These are phyloP conservation scores for Zeugodacus cucurbitae DNA, from an alignment of 1,140 invertebrate genomes.

Conservation along the genomic window DNA sequence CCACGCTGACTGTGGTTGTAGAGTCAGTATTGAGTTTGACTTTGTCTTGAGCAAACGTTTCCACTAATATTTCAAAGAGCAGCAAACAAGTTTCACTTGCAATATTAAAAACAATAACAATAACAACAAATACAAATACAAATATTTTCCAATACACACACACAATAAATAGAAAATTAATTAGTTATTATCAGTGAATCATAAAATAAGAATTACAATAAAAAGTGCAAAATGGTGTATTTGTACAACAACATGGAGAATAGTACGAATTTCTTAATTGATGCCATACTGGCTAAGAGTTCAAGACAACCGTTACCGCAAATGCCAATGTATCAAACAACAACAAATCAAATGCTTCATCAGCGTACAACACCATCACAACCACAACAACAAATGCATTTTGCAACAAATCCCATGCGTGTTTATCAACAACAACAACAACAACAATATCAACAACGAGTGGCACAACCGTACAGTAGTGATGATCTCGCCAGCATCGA, in stretches of 20 bases:
- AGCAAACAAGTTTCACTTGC: neutral
- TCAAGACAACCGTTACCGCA: too few species aligned
- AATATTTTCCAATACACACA: neutral
- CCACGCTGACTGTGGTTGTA: neutral
- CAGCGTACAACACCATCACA: too few species aligned
- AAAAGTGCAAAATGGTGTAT: constrained; percentile 49
- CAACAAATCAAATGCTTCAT: too few species aligned
- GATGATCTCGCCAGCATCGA: constrained; percentile 58
- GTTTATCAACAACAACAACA: neutral
- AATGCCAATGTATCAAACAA: too few species aligned
- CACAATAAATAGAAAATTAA: neutral
- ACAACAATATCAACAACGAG: constrained; percentile 39
- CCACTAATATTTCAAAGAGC: neutral
- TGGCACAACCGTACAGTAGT: constrained; percentile 58
- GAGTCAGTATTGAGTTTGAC: constrained; percentile 41
- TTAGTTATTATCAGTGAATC: neutral
- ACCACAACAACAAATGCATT: too few species aligned
- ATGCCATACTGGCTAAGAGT: constrained; percentile 71
- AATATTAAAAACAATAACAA: neutral
- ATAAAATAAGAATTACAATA: neutral
- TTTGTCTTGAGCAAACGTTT: neutral
- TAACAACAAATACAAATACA: neutral
- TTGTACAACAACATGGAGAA: constrained; percentile 63
- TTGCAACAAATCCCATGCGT: too few species aligned
- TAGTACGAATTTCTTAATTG: constrained; percentile 78